These are phyloP conservation scores for Channa argus DNA, from an alignment of 2,113 vertebrate genomes.

Conservation along the genomic window DNA sequence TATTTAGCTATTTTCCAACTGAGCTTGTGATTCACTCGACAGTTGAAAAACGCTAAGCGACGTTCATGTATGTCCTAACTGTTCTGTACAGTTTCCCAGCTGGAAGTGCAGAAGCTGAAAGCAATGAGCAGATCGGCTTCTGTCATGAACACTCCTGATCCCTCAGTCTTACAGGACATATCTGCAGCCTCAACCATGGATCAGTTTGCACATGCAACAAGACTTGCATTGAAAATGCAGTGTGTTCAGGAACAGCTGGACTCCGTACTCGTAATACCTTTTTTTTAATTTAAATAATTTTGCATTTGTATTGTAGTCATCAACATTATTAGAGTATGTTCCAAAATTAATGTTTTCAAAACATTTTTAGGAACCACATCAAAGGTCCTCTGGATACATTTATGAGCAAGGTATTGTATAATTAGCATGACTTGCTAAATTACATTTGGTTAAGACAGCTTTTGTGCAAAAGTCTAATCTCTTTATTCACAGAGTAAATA, in stretches of 20 bases:
- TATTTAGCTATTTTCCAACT: background rate
- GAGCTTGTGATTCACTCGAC: background rate
- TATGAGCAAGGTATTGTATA: slow-evolving; percentile 74
- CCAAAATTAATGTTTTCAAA: background rate
- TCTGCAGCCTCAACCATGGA: slow-evolving; percentile 79
- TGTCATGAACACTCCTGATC: slow-evolving; percentile 74
- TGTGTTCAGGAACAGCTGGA: slow-evolving; percentile 91
- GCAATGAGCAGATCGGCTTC: slow-evolving; percentile 74
- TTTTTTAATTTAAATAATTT: no score
- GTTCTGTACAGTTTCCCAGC: slow-evolving; percentile 86
- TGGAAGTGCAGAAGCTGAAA: slow-evolving; percentile 87
- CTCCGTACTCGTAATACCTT: slow-evolving; percentile 88
- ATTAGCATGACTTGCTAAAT: background rate
- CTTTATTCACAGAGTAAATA: background rate
- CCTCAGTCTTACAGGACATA: slow-evolving; percentile 67
- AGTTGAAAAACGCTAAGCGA: background rate
- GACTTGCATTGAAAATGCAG: slow-evolving; percentile 89
- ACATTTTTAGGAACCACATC: slow-evolving; percentile 74
- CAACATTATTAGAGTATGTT: background rate
- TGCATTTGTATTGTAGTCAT: no score
- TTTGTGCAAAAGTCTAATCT: background rate
- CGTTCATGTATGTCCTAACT: slow-evolving; percentile 2
- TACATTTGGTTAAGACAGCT: background rate
- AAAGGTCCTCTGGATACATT: slow-evolving; percentile 56
- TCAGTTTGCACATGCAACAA: slow-evolving; percentile 81